Percentiles rank a stretch among this genome's conserved stretches.
Conservation (phyloP, 1,140 invertebrate genomes). For the Arion vulgaris region DNA sequence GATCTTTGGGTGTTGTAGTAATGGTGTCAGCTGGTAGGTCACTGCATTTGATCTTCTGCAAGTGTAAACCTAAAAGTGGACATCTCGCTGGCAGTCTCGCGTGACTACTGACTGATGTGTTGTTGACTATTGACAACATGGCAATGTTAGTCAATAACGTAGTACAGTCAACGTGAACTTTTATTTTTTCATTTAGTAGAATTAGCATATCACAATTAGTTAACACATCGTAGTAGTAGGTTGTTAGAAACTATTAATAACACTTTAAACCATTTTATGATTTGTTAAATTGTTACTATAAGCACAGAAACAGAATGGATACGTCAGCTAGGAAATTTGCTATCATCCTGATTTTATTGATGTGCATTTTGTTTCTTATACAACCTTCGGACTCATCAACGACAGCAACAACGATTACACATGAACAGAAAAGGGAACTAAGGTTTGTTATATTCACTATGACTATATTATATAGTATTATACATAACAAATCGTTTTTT, state of each 20-base stretch:
- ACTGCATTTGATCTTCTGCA: not conserved
- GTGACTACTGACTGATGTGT: not conserved
- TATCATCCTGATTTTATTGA: not conserved
- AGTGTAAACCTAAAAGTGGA: not conserved
- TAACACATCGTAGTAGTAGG: not conserved
- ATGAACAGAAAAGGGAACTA: conserved; percentile 5
- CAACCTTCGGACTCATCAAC: not conserved
- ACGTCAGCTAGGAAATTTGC: not conserved
- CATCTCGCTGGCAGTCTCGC: not conserved
- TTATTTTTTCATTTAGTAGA: not conserved
- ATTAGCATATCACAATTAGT: not conserved
- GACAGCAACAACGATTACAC: not conserved
- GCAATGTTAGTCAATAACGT: not conserved
- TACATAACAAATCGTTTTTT: too few relatives aligned
- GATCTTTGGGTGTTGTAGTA: too few relatives aligned
- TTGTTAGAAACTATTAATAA: not conserved
- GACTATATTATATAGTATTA: too few relatives aligned
- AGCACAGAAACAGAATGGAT: not conserved
- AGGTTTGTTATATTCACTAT: not conserved
- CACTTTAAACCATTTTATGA: not conserved
- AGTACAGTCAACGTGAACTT: not conserved
- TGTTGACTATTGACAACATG: conserved; percentile 36
- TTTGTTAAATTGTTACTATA: too few relatives aligned
- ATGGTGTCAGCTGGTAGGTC: too few relatives aligned
- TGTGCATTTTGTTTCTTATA: conserved; percentile 5